Base-by-base conservation (phyloP, 2,888 invertebrate genomes). In the Bellardia pandia region DNA sequence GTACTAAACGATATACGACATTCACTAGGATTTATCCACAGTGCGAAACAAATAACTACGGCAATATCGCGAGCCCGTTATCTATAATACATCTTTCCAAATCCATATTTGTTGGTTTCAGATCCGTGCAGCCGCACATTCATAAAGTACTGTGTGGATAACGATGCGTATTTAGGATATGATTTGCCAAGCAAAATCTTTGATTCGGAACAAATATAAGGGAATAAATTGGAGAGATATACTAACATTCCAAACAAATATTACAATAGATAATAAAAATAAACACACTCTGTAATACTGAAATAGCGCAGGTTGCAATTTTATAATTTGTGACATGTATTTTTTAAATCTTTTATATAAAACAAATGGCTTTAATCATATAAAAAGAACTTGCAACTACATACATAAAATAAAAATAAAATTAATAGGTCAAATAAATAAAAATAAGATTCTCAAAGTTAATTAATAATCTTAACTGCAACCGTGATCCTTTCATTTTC, bases 21-120 rank as follows among this genome's bases (percentile, higher is more conserved):
- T 88, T 93, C 94, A n/a, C 93, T 98, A 48, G 97, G 97, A 2
- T 98, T 98, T 91, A 94, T 98, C 1, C 94, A 95, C 30, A 96
- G 96, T 89, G 96, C 96, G 0, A 96, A 96, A 92, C 95, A 98
- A 85, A 94, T 98, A 90, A 99, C 99, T 94, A 98, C 99, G 0
- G 96, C 98, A 1, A 95, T 98, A 71, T 98, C 98, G 0, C 95
- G 99, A 89, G 97, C 98, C 1, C 92, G 93, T 11, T 95, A 96
- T 8, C 94, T 98, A 37, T 94, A 97, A 6, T 94, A 98, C 56
- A 94, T 99, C 74, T 95, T 98, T 89, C 98, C 98, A 64, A 97
- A 98, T 94, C 98, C 98, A 0, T 94, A 95, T 90, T 93, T 97
- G 40, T 92, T 98, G 30, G 92, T 93, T 3, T 92, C 93, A 42